Conservation (phyloP, 2,797 vertebrate species). For the Argyrosomus regius region DNA sequence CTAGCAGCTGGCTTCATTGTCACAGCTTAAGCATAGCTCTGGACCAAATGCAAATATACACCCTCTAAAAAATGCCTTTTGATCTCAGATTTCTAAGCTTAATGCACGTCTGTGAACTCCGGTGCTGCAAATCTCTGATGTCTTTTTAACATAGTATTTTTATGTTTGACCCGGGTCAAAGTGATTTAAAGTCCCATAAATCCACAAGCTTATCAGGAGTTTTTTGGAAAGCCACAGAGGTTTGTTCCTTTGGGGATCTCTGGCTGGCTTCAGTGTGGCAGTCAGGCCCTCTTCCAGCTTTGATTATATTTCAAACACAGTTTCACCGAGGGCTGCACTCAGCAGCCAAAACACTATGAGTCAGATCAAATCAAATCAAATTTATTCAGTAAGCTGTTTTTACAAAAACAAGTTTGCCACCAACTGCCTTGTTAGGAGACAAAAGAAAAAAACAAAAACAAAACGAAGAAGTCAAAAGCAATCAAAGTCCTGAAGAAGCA, state of each 20-base stretch:
- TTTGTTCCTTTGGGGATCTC: constrained; percentile 53
- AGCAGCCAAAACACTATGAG: constrained; percentile 56
- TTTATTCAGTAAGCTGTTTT: constrained; percentile 60
- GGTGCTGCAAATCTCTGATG: constrained; percentile 39
- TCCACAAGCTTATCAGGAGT: constrained; percentile 62
- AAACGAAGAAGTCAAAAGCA: background rate
- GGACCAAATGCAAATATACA: constrained; percentile 65
- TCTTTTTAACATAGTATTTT: constrained; percentile 59
- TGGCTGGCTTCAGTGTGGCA: constrained; percentile 30
- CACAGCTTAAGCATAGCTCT: constrained; percentile 42
- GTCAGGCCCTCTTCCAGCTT: constrained; percentile 59
- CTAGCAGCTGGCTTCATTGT: constrained; percentile 49
- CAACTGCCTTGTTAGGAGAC: constrained; percentile 28
- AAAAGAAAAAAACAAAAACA: constrained; percentile 39
- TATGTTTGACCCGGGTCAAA: constrained; percentile 69
- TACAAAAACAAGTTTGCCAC: constrained; percentile 45
- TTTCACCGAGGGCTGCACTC: constrained; percentile 53
- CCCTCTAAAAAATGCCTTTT: constrained; percentile 54
- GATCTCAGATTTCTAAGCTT: constrained; percentile 58
- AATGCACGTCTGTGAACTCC: constrained; percentile 50
- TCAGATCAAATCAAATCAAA: constrained; percentile 67
- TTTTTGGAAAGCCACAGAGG: constrained; percentile 41
- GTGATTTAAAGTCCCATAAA: constrained; percentile 64
- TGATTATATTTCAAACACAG: constrained; percentile 72
- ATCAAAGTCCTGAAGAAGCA: constrained; percentile 1